These are phyloP conservation scores for Acanthurus tractus DNA, from an alignment of 2,797 vertebrate genomes.

Conservation along the genomic window DNA sequence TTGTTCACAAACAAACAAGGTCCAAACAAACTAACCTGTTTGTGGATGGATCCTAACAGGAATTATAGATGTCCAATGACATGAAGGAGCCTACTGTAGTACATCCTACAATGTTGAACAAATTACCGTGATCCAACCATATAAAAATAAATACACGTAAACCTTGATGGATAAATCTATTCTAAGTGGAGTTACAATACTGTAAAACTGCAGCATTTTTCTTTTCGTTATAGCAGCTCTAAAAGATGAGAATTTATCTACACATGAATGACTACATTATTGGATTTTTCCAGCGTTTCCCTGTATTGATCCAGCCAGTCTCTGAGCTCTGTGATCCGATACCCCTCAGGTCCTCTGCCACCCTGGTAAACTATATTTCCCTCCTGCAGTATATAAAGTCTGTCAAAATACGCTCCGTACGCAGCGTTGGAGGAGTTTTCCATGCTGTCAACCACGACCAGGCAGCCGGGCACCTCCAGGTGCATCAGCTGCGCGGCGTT, in stretches of 20 bases:
- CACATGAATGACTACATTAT: slow-evolving; percentile 84
- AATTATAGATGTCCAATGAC: slow-evolving; percentile 22
- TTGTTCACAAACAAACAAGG: slow-evolving; percentile 42
- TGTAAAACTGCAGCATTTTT: slow-evolving; percentile 52
- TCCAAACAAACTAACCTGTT: slow-evolving; percentile 46
- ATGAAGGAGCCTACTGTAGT: slow-evolving; percentile 25
- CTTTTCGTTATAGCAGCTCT: slow-evolving; percentile 67
- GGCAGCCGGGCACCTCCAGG: slow-evolving; percentile 90
- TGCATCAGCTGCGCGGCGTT: slow-evolving; percentile 91
- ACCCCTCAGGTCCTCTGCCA: slow-evolving; percentile 93
- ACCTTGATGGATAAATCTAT: slow-evolving; percentile 14
- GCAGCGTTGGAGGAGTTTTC: slow-evolving; percentile 94
- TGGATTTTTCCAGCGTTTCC: slow-evolving; percentile 76
- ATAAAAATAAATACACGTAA: slow-evolving; percentile 67
- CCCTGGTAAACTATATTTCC: slow-evolving; percentile 95
- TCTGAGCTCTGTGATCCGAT: slow-evolving; percentile 94
- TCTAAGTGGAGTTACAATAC: slow-evolving; percentile 56
- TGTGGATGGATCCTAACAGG: slow-evolving; percentile 34
- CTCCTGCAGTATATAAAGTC: slow-evolving; percentile 93
- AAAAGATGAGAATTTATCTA: slow-evolving; percentile 72
- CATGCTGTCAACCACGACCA: slow-evolving; percentile 95
- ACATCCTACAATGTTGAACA: slow-evolving; percentile 21
- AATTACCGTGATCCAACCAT: slow-evolving; percentile 32
- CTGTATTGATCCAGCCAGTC: slow-evolving; percentile 92
- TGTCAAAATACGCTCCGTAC: slow-evolving; percentile 97